phyloP scores from a whole-genome alignment of 2,113 vertebrate species.

The Oxyura jamaicensis region DNA sequence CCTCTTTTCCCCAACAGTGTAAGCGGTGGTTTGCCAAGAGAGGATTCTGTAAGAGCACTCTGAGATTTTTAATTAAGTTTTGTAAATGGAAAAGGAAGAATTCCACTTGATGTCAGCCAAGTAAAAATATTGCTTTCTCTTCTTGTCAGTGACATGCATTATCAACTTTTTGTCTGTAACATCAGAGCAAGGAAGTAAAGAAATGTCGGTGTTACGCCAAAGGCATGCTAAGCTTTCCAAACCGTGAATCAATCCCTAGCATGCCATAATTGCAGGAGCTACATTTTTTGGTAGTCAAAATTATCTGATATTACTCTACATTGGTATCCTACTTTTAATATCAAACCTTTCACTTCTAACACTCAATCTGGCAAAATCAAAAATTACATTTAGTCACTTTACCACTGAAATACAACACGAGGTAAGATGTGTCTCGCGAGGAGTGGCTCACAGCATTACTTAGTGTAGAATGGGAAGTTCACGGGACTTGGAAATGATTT shows the following conservation, averaged over 20 bases:
- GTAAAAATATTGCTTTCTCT: not conserved
- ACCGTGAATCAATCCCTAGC: not conserved
- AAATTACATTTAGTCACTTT: not conserved
- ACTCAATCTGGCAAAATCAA: not conserved
- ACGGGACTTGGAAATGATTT: not conserved
- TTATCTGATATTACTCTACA: not conserved
- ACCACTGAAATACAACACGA: not conserved
- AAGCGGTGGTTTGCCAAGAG: not conserved
- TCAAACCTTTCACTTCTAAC: not conserved
- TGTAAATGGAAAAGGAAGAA: not conserved
- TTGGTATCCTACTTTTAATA: not conserved
- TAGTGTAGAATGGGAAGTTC: not conserved
- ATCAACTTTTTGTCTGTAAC: not conserved
- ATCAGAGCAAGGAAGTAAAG: not conserved
- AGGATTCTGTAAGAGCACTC: not conserved
- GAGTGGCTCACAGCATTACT: rapidly evolving
- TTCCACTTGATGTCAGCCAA: not conserved
- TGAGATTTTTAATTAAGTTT: not conserved
- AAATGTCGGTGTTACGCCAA: not conserved
- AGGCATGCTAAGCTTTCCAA: not conserved
- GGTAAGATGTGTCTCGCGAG: rapidly evolving
- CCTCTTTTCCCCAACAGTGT: not conserved
- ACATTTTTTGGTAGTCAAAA: not conserved
- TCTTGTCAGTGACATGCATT: not conserved
- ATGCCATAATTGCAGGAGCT: not conserved